Evolutionary conservation across 2,113 vertebrate genomes (phyloP).

Genomic region (Otolemur garnettii): DNA sequence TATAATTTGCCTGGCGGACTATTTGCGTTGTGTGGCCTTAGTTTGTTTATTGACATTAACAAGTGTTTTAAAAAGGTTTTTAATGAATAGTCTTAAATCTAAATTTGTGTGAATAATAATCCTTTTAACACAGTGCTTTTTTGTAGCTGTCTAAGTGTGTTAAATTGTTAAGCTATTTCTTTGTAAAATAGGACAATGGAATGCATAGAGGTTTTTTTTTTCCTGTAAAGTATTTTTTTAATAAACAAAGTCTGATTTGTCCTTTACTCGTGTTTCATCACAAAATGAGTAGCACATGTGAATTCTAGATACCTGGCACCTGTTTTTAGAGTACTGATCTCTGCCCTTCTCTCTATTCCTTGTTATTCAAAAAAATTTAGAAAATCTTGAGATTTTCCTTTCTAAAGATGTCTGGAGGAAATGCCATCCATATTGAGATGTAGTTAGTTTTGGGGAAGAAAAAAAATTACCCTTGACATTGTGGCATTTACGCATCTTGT

Average conservation of each 20-base stretch:
- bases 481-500: conserved; percentile 35
- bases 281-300: conserved; percentile 56
- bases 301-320: background rate
- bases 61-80: conserved; percentile 87
- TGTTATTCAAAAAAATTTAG: background rate
- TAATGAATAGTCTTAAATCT: conserved; percentile 86
- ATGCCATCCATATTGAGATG: background rate
- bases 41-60: conserved; percentile 89
- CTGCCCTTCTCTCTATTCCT: background rate
- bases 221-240: conserved; percentile 95
- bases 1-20: conserved; percentile 89
- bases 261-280: conserved; percentile 82
- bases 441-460: conserved; percentile 20
- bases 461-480: conserved; percentile 24
- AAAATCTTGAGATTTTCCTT: conserved; percentile 41
- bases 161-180: conserved; percentile 90
- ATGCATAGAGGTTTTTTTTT: conserved; percentile 89
- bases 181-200: conserved; percentile 91
- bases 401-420: background rate
- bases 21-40: conserved; percentile 89
- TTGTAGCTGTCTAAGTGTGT: conserved; percentile 89
- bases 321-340: conserved; percentile 35
- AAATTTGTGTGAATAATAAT: conserved; percentile 86
- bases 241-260: conserved; percentile 94
- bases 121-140: conserved; percentile 87